Evolutionary conservation across 2,888 invertebrate species (phyloP).

Genomic region (Apamea monoglypha): DNA sequence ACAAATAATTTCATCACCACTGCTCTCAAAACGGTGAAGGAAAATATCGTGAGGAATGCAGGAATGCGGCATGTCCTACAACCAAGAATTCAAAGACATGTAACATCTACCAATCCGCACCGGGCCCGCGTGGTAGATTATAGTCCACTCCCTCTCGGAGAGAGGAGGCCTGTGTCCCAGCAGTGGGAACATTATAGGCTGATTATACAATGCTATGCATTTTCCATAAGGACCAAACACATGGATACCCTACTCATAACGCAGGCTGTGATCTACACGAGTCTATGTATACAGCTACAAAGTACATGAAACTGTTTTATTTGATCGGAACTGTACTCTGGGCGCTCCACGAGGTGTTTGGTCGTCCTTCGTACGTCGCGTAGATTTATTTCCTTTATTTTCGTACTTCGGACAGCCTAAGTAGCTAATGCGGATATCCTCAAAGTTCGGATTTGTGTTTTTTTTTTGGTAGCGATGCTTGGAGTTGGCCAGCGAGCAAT

Average conservation of each 20-base stretch:
- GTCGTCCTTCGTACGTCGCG: background rate
- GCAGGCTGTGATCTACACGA: slow-evolving; percentile 15
- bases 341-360: background rate
- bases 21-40: no score
- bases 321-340: slow-evolving; percentile 31
- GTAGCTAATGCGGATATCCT: background rate
- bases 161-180: no score
- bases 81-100: no score
- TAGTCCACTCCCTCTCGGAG: no score
- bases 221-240: background rate
- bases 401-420: background rate
- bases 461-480: background rate
- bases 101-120: no score
- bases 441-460: background rate
- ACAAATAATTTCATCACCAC: no score
- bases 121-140: no score
- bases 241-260: slow-evolving; percentile 35
- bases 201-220: background rate
- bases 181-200: no score
- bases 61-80: no score
- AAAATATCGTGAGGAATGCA: no score
- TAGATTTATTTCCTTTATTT: slow-evolving; percentile 21
- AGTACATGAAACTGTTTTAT: slow-evolving; percentile 34
- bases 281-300: slow-evolving; percentile 3
- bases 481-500: no score